Base-by-base conservation (phyloP, 2,888 invertebrate genomes). In the Actias luna region DNA sequence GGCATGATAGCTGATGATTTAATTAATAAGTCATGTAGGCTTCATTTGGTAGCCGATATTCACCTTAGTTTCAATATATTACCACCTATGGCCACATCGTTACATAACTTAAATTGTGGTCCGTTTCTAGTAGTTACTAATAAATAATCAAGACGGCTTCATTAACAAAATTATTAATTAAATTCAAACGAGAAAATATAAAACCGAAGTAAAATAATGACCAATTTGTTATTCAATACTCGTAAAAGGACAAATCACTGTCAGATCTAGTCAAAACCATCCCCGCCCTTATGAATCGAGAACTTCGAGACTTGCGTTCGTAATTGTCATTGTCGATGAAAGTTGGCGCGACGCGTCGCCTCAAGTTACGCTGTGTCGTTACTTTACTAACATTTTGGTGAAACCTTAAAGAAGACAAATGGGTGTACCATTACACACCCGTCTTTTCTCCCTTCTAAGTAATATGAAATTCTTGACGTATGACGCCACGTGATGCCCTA, bases 341-440 rank as follows among this genome's bases (percentile, higher is more conserved):
- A 55, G 27, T 55, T 52, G 7, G 29, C 29, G 22, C 16, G 22
- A 36, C 25, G 36, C 25, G 33, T 25, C 31, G 36, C 58, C 10
- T 3, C 31, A n/a, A n/a, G 58, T 33, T 46, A 42, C 39, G 68
- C 68, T 63, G 65, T 67, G 71, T 71, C 72, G 67, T 70, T 66
- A 68, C 71, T 74, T 68, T 64, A 66, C 67, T 73, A 78, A 75
- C 77, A 79, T 85, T 87, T 85, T 64, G 73, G 80, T 74, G 84
- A 84, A 86, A 72, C 86, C 85, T 78, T 84, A 87, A 81, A 79
- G 81, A 84, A 84, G 82, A 85, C 82, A 78, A 85, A 88, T 86
- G 83, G 72, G 80, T 77, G 76, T 85, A 84, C 86, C 82, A 85
- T 88, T 88, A 87, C 82, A 87, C 82, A 64, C 71, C 65, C 68